Percentiles rank a stretch among this genome's conserved stretches.
phyloP scores from a whole-genome alignment of 2,888 invertebrate species.

The Ectropis crepuscularia region DNA sequence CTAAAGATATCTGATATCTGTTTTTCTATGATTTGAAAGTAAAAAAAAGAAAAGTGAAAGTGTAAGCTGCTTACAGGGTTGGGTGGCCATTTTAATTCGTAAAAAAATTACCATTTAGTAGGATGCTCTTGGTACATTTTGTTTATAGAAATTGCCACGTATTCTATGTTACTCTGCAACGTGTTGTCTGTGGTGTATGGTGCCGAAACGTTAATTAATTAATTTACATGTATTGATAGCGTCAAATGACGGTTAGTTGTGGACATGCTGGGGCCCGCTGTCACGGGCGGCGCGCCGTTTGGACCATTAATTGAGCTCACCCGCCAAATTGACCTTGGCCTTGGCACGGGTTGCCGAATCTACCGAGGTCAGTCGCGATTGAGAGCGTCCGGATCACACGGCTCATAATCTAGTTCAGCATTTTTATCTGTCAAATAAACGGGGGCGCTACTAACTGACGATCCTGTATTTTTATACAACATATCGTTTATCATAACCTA shows the following conservation, averaged over 20 bases:
- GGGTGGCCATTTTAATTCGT: too few species aligned
- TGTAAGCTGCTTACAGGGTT: too few species aligned
- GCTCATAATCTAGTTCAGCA: conserved; percentile 42
- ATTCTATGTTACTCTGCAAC: not conserved
- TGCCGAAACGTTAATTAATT: not conserved
- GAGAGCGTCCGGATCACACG: conserved; percentile 81
- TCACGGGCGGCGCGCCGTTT: conserved; percentile 46
- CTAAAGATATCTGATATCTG: too few species aligned
- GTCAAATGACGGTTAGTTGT: conserved; percentile 34
- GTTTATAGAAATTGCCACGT: too few species aligned
- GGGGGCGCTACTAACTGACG: too few species aligned
- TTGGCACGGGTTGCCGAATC: conserved; percentile 81
- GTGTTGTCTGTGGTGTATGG: not conserved
- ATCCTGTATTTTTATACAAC: too few species aligned
- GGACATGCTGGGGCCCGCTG: conserved; percentile 52
- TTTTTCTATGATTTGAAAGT: too few species aligned
- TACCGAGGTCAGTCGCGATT: conserved; percentile 75
- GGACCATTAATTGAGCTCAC: conserved; percentile 73
- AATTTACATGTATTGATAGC: conserved; percentile 6
- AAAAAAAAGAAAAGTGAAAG: too few species aligned
- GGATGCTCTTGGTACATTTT: too few species aligned
- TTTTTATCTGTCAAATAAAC: too few species aligned
- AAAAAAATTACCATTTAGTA: too few species aligned
- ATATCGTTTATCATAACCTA: too few species aligned
- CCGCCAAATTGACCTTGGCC: conserved; percentile 77